A percentile compares a stretch with the other conserved stretches of the same genome.
phyloP scores from a whole-genome alignment of 1,140 invertebrate species.

The Apis cerana region DNA sequence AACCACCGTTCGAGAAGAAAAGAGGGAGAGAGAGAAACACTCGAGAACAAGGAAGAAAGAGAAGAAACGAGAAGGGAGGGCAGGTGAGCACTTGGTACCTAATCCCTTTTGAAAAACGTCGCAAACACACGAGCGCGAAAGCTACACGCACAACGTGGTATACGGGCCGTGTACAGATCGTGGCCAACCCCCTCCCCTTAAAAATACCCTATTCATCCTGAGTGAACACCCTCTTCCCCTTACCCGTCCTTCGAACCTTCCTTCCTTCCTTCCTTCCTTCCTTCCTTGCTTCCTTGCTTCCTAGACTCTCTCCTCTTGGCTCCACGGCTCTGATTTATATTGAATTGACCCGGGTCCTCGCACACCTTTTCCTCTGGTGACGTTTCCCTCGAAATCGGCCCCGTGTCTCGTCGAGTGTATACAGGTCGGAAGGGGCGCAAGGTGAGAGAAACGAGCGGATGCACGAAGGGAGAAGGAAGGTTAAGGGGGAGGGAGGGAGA shows the following conservation, averaged over 20 bases:
- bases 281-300: constrained; percentile 39
- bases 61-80: constrained; percentile 49
- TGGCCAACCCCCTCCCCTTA: constrained; percentile 53
- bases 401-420: constrained; percentile 50
- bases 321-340: constrained; percentile 76
- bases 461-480: background rate
- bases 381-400: constrained; percentile 72
- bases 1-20: no score
- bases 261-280: constrained; percentile 35
- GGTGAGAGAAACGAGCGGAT: constrained; percentile 2
- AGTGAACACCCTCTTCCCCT: constrained; percentile 29
- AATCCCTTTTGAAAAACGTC: constrained; percentile 60
- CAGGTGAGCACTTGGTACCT: constrained; percentile 69
- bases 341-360: constrained; percentile 72
- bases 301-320: constrained; percentile 25
- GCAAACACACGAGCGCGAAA: constrained; percentile 39
- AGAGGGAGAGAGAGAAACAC: constrained; percentile 3
- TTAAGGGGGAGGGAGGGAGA: constrained; percentile 19
- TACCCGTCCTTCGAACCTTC: constrained; percentile 33
- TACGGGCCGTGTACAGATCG: constrained; percentile 31
- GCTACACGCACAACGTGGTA: constrained; percentile 3
- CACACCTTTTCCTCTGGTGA: constrained; percentile 66
- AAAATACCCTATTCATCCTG: constrained; percentile 67
- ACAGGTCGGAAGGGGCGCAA: constrained; percentile 6
- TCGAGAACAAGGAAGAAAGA: background rate